A percentile compares a stretch with the other conserved stretches of the same genome.
These are phyloP conservation scores for Drosophila sucinea DNA, from an alignment of 1,140 invertebrate species.

Conservation along the genomic window DNA sequence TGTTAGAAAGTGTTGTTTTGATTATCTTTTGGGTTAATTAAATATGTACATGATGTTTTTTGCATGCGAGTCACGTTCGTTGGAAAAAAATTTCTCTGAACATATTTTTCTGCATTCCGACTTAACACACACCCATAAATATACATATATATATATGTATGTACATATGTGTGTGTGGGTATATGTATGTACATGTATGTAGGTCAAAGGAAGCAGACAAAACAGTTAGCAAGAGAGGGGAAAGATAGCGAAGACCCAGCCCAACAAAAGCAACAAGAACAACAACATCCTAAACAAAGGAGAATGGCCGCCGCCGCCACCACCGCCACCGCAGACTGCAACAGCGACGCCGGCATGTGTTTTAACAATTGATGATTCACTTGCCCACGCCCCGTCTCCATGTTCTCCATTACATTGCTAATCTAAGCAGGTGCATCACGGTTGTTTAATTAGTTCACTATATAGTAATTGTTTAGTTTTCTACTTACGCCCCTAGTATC, in stretches of 20 bases:
- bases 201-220: slow-evolving; percentile 34
- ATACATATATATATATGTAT: slow-evolving; percentile 11
- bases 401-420: too few species aligned
- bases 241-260: slow-evolving; percentile 3
- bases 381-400: not conserved
- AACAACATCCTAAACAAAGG: slow-evolving; percentile 39
- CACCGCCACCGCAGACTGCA: slow-evolving; percentile 26
- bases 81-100: slow-evolving; percentile 11
- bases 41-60: not conserved
- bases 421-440: not conserved
- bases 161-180: slow-evolving; percentile 11
- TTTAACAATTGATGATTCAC: slow-evolving; percentile 35
- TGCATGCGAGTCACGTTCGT: slow-evolving; percentile 14
- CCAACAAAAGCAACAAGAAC: not conserved
- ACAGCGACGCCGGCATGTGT: slow-evolving; percentile 36
- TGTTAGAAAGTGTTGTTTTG: slow-evolving; percentile 12
- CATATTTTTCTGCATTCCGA: slow-evolving; percentile 4
- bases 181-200: not conserved
- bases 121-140: slow-evolving; percentile 5
- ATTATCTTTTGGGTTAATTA: slow-evolving; percentile 8
- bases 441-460: slow-evolving; percentile 10
- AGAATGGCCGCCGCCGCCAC: slow-evolving; percentile 35
- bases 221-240: slow-evolving; percentile 7
- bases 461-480: slow-evolving; percentile 2
- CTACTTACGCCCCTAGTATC: slow-evolving; percentile 81